phyloP scores from a whole-genome alignment of 2,888 invertebrate species.

The Aradus depressus region DNA sequence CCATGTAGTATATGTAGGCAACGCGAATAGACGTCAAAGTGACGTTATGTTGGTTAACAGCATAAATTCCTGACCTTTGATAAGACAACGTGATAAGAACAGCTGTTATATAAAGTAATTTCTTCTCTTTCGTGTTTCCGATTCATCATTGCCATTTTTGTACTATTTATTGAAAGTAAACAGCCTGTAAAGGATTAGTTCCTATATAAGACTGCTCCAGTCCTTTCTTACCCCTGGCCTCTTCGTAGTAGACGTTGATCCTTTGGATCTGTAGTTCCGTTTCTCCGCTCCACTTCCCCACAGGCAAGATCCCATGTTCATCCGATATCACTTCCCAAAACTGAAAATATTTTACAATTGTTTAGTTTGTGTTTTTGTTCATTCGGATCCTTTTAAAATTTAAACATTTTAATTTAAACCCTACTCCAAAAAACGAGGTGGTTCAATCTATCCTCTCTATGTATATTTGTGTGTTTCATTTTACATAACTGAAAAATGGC shows the following conservation, averaged over 20 bases:
- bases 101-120: neutral
- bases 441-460: neutral
- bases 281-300: constrained; percentile 25
- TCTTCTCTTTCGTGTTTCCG: neutral
- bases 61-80: too few species aligned
- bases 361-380: neutral
- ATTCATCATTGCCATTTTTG: neutral
- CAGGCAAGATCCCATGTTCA: constrained; percentile 28
- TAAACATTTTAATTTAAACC: too few species aligned
- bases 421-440: too few species aligned
- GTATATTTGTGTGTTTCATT: neutral
- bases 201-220: neutral
- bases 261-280: constrained; percentile 25
- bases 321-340: constrained; percentile 30
- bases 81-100: neutral
- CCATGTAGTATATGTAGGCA: too few species aligned
- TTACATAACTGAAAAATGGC: too few species aligned
- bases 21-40: too few species aligned
- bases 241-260: constrained; percentile 26
- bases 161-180: neutral
- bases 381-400: too few species aligned
- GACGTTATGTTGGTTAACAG: too few species aligned
- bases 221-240: constrained; percentile 12
- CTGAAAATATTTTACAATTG: constrained; percentile 24
- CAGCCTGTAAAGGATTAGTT: neutral